phyloP scores from a whole-genome alignment of 2,797 vertebrate genomes.

The Melanogrammus aeglefinus region DNA sequence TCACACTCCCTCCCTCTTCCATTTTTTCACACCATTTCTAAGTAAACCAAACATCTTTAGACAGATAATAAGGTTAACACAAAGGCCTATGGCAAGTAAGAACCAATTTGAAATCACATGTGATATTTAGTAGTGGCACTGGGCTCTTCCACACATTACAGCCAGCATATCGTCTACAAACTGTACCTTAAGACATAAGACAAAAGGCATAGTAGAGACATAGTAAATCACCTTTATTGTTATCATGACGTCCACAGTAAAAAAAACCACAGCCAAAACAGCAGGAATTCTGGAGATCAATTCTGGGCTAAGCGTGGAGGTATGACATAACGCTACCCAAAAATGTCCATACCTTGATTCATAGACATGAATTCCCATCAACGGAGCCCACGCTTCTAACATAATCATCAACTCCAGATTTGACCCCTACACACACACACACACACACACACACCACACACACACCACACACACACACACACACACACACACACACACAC shows the following conservation, averaged over 20 bases:
- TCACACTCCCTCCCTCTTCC: not conserved
- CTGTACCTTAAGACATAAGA: not conserved
- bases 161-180: not conserved
- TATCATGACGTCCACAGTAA: no score
- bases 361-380: not conserved
- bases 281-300: not conserved
- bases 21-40: not conserved
- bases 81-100: no score
- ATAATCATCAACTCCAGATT: not conserved
- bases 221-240: not conserved
- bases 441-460: constrained; percentile 1
- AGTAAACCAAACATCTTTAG: no score
- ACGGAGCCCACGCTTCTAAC: not conserved
- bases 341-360: not conserved
- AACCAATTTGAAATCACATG: no score
- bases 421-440: not conserved
- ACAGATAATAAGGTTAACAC: no score
- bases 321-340: not conserved
- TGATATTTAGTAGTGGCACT: no score
- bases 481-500: not conserved
- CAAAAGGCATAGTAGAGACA: not conserved
- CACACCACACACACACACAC: not conserved
- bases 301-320: not conserved
- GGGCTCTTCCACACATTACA: no score
- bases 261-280: not conserved